Base-by-base conservation (phyloP, 2,888 invertebrate genomes). In the Allacma fusca region DNA sequence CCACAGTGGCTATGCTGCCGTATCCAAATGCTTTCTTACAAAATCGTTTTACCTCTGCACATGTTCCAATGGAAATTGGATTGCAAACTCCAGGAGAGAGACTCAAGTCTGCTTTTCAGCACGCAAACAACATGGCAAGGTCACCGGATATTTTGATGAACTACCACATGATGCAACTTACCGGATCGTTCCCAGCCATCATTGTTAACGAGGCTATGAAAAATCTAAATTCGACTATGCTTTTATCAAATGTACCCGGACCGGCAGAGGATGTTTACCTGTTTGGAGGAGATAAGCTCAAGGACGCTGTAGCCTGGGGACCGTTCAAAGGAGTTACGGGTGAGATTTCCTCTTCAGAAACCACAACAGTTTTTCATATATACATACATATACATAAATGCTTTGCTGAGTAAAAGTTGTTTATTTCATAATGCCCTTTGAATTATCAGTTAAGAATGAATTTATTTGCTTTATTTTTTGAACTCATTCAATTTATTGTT, bases 201-300 rank as follows among this genome's bases (percentile, higher is more conserved):
- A 74, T 81, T 1, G 79, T 82, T 24, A 78, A 81, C 59, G 77
- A 79, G 16, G 80, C 82, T 26, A 80, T 82, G 78, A 69, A 76
- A 7, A 73, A 76, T 57, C 26, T 77, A 13, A 82, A 83, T 78
- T 78, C 81, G 1, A 83, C 83, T 0, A 74, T 83, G 62, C 79
- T 83, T 4, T 65, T 83, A 1, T 79, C 79, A 21, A 83, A 83
- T 80, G 82, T 83, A 21, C 83, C 83, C 1, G 83, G 83, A 19
- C 82, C 83, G 2, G 80, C 81, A 2, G 82, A 83, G 71, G 73
- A 79, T 34, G 81, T 80, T 5, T 78, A 77, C 2, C 44, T 83
- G 12, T 83, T 83, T 76, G 80, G 78, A 34, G 83, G 83, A 0
- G 83, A 83, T 78, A 72, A 79, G 44, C 75, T 83, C 1, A 79